Base-by-base conservation (phyloP, 2,113 vertebrate species). In the Phrynosoma platyrhinos region DNA sequence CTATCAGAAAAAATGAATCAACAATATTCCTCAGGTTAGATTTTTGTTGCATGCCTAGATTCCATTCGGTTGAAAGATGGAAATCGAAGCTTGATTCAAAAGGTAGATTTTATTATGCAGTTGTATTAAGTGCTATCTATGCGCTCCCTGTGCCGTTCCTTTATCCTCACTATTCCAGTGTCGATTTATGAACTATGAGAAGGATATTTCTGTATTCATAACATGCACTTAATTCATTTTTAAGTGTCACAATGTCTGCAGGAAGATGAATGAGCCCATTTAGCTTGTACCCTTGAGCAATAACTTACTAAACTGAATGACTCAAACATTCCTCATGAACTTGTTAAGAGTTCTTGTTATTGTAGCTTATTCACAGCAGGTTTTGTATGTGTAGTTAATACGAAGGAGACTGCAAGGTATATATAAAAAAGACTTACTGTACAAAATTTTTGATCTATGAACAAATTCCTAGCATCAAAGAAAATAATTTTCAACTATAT, bases 231-330 rank as follows among this genome's bases (percentile, higher is more conserved):
- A 92, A 91, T 3, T 93, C 92, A 90, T 94, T 91, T 90, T 93
- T 92, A 94, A 92, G 88, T 94, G 89, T 95, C 92, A 92, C 90
- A 91, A 66, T 88, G 93, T 94, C 94, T 96, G 91, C 91, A 90
- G 91, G 83, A 92, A 93, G 90, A 96, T 93, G 80, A 92, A 95
- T 0, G 88, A 96, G 79, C 84, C 91, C 93, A 91, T 91, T 93
- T 91, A 93, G 94, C 93, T 89, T 85, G 90, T 94, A 95, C 89
- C 80, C 92, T 91, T 95, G 94, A 94, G 94, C 94, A 96, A 93
- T 93, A 95, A 94, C 90, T 91, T 94, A 92, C 91, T 92, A 93
- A 96, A 96, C 87, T 92, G 91, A 95, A 90, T 95, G 95, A 96
- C 91, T 95, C 93, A 95, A 95, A 96, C 91, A 94, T 94, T 96